A percentile compares a stretch with the other conserved stretches of the same genome.
Evolutionary conservation across 2,797 vertebrate genomes (phyloP).

Genomic region (Phoeniculus purpureus): DNA sequence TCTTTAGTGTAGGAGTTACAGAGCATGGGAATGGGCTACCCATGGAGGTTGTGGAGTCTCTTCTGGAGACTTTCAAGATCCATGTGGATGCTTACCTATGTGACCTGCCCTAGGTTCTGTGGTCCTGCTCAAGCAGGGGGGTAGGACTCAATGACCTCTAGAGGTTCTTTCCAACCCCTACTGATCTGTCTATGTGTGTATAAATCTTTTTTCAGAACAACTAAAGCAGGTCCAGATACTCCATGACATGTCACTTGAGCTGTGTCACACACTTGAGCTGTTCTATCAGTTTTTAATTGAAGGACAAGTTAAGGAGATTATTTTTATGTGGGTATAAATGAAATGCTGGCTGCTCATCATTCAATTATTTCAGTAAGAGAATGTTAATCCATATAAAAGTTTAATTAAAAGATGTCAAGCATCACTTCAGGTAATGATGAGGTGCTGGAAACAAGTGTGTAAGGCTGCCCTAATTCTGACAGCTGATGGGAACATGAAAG

Average conservation of each 20-base stretch:
- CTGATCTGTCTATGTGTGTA: too few relatives aligned
- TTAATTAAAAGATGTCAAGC: neutral
- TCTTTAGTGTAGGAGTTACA: too few relatives aligned
- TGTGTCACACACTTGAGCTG: neutral
- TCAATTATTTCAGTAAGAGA: neutral
- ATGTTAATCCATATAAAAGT: neutral
- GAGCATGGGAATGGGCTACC: too few relatives aligned
- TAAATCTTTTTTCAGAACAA: neutral
- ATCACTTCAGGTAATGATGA: neutral
- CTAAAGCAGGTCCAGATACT: neutral
- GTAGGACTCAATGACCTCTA: too few relatives aligned
- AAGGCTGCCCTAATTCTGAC: neutral
- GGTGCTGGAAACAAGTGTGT: neutral
- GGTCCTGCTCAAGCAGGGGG: too few relatives aligned
- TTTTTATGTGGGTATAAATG: neutral
- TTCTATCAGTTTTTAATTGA: neutral
- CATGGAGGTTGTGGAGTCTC: too few relatives aligned
- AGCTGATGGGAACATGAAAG: neutral
- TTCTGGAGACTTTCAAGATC: too few relatives aligned
- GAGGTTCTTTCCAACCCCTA: too few relatives aligned
- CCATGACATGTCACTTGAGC: neutral
- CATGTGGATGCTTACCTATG: too few relatives aligned
- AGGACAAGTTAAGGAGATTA: neutral
- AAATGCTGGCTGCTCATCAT: neutral
- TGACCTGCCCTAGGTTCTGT: too few relatives aligned